Percentiles rank a stretch among this genome's conserved stretches.
Conservation (phyloP, 2,113 vertebrate species). For the Microcebus tavaratra region DNA sequence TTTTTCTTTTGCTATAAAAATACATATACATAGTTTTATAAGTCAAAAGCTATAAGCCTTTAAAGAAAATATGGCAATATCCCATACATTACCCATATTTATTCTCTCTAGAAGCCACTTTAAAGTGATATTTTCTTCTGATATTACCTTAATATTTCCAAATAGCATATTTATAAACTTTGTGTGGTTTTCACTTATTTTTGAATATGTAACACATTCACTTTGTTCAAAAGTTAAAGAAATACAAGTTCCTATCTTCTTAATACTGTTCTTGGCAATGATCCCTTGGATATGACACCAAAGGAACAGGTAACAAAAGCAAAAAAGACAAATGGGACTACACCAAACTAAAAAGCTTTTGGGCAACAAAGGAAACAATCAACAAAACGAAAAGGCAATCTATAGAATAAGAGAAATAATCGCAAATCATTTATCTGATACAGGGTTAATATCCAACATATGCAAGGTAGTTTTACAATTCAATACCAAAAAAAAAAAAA, state of each 20-base stretch:
- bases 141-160: neutral
- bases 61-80: neutral
- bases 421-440: neutral
- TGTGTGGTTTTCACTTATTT: neutral
- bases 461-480: neutral
- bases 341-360: neutral
- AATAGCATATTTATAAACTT: neutral
- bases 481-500: neutral
- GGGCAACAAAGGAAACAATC: neutral
- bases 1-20: neutral
- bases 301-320: neutral
- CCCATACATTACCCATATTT: neutral
- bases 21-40: neutral
- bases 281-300: neutral
- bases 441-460: neutral
- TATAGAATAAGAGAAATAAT: neutral
- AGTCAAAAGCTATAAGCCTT: neutral
- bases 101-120: neutral
- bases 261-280: neutral
- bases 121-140: neutral
- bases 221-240: neutral
- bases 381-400: neutral
- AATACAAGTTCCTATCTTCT: neutral
- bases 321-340: neutral
- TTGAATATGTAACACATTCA: neutral